Evolutionary conservation across 2,113 vertebrate species (phyloP).

Genomic region (Chaenocephalus aceratus): DNA sequence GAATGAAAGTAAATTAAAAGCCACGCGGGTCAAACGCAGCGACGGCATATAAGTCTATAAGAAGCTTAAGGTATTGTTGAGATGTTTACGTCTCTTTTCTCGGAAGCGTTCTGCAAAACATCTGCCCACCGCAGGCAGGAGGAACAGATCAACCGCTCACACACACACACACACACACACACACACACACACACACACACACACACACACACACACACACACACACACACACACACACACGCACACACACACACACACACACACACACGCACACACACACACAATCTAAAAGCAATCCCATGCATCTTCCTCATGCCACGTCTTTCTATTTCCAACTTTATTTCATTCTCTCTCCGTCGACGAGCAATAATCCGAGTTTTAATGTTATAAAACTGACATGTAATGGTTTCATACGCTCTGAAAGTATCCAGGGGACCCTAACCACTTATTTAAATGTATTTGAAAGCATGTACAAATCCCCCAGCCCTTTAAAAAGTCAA

Average conservation of each 20-base stretch:
- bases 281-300: not conserved
- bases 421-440: no score
- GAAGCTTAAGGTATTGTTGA: slow-evolving; percentile 77
- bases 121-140: slow-evolving; percentile 69
- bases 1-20: slow-evolving; percentile 59
- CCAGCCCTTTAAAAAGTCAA: no score
- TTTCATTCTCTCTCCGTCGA: slow-evolving; percentile 39
- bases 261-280: no score
- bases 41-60: slow-evolving; percentile 65
- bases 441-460: no score
- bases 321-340: slow-evolving; percentile 28
- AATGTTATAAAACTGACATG: slow-evolving; percentile 20
- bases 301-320: not conserved
- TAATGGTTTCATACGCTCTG: no score
- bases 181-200: not conserved
- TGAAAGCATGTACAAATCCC: no score
- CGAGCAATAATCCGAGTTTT: slow-evolving; percentile 10
- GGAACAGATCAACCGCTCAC: slow-evolving; percentile 50
- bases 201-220: no score
- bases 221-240: no score
- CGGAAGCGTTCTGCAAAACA: slow-evolving; percentile 70
- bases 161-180: not conserved
- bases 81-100: slow-evolving; percentile 76
- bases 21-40: slow-evolving; percentile 48
- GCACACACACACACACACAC: no score